Conservation (phyloP, 2,113 vertebrate genomes). For the Myiagra hebetior region DNA sequence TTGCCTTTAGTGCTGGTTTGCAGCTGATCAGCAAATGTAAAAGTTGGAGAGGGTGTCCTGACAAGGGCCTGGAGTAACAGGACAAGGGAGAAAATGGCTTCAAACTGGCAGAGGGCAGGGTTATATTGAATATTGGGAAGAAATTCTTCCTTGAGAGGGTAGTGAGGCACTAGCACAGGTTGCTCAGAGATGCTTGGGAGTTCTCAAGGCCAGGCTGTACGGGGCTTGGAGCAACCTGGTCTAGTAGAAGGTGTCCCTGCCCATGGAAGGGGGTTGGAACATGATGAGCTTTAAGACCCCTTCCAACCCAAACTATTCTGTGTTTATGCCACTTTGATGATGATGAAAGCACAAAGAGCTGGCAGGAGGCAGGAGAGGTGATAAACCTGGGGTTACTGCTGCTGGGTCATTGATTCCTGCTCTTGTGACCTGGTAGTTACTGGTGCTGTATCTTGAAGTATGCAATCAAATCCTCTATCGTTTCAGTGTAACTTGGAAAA, state of each 20-base stretch:
- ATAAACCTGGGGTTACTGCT: background rate
- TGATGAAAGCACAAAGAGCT: background rate
- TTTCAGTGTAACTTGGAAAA: background rate
- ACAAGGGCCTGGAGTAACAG: background rate
- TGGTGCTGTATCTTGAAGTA: background rate
- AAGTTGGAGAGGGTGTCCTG: background rate
- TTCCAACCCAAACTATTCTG: background rate
- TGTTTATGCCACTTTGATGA: background rate
- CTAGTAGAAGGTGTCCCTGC: background rate
- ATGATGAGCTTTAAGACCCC: background rate
- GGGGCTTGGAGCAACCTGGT: background rate
- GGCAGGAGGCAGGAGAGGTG: background rate
- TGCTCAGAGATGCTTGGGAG: background rate
- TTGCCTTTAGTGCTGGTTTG: background rate
- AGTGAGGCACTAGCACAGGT: background rate
- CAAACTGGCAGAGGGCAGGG: background rate
- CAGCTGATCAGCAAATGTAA: background rate
- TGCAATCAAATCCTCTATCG: fast-evolving
- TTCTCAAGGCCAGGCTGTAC: background rate
- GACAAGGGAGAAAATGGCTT: background rate
- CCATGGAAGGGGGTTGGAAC: background rate
- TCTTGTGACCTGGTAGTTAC: fast-evolving
- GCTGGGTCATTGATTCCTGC: background rate
- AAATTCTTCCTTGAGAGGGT: background rate
- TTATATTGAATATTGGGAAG: background rate